A percentile compares a stretch with the other conserved stretches of the same genome.
phyloP scores from a whole-genome alignment of 2,113 vertebrate genomes.

The Dasyornis broadbenti region DNA sequence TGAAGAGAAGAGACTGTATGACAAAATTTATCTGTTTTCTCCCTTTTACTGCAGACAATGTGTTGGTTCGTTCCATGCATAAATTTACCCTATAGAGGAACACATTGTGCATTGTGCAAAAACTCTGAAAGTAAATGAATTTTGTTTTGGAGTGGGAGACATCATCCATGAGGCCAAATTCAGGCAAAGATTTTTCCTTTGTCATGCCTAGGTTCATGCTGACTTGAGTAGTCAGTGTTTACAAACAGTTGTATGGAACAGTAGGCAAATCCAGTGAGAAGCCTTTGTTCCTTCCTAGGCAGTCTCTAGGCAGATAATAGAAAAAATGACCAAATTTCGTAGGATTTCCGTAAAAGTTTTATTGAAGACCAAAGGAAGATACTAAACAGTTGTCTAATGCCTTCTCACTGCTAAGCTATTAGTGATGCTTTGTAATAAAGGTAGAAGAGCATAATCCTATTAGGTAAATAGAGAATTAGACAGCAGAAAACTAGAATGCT shows the following conservation, averaged over 20 bases:
- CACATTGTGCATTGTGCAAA: not conserved
- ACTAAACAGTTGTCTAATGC: not conserved
- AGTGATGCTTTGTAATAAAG: not conserved
- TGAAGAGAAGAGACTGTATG: not conserved
- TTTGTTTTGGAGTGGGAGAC: not conserved
- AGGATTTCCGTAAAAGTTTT: not conserved
- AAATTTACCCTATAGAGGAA: not conserved
- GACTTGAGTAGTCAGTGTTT: not conserved
- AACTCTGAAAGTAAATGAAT: not conserved
- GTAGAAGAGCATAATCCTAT: not conserved
- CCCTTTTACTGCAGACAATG: not conserved
- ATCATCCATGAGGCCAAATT: not conserved
- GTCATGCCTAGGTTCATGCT: not conserved
- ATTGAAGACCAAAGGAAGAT: not conserved
- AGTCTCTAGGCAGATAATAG: not conserved
- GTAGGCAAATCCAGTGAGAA: not conserved
- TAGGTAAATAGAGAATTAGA: not conserved
- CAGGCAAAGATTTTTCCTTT: not conserved
- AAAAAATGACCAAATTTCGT: not conserved
- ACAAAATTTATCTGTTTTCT: not conserved
- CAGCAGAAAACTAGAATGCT: not conserved
- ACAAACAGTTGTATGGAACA: not conserved
- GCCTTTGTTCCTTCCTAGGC: not conserved
- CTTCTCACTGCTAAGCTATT: not conserved
- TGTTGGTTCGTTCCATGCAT: not conserved